phyloP scores from a whole-genome alignment of 2,113 vertebrate species.

The human (Homo sapiens) region DNA sequence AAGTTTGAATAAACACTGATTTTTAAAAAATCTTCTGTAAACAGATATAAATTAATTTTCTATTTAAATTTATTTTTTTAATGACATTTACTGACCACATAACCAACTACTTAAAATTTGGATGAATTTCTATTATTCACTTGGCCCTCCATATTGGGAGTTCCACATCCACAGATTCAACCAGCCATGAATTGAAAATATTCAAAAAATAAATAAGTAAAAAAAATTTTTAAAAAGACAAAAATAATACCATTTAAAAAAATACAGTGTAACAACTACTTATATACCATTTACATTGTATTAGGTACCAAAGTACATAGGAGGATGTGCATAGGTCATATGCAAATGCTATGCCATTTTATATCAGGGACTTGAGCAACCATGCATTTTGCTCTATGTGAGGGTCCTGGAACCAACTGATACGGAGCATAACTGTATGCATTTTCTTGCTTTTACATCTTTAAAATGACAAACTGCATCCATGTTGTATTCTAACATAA shows the following conservation, averaged over 20 bases:
- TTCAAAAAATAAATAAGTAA: too few species aligned
- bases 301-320: background rate
- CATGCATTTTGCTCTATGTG: background rate
- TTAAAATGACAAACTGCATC: slow-evolving; percentile 67
- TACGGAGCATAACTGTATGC: background rate
- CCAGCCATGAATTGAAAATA: background rate
- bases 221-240: background rate
- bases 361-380: background rate
- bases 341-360: background rate
- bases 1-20: slow-evolving; percentile 71
- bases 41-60: slow-evolving; percentile 49
- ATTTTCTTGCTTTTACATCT: slow-evolving; percentile 79
- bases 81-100: slow-evolving; percentile 39
- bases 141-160: background rate
- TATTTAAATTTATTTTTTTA: slow-evolving; percentile 78
- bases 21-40: slow-evolving; percentile 25
- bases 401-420: background rate
- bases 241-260: background rate
- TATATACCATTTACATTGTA: background rate
- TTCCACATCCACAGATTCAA: background rate
- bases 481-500: slow-evolving; percentile 79
- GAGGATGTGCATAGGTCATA: background rate
- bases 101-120: background rate
- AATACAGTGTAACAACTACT: background rate
- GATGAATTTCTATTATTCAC: slow-evolving; percentile 50